Evolutionary conservation across 2,888 invertebrate genomes (phyloP).

Genomic region (Drosophila fulvimacula): DNA sequence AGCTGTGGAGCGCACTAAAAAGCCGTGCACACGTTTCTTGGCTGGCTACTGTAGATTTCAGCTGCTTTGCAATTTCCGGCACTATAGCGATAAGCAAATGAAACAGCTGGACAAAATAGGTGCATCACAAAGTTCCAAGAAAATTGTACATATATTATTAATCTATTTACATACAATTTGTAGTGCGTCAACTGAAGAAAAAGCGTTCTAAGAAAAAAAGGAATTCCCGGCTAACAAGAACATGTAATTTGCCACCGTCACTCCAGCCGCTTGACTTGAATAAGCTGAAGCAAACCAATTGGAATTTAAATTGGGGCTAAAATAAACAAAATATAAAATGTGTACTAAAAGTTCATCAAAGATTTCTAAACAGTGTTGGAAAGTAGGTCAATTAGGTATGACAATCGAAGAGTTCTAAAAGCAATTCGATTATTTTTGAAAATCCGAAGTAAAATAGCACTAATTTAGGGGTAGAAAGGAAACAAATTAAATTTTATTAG

Average conservation of each 20-base stretch:
- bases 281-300: slow-evolving; percentile 38
- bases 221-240: background rate
- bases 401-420: too few relatives aligned
- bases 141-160: background rate
- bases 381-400: background rate
- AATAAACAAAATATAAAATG: background rate
- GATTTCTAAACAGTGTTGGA: background rate
- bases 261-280: slow-evolving; percentile 33
- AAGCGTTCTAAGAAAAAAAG: slow-evolving; percentile 18
- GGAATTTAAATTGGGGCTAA: slow-evolving; percentile 48
- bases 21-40: slow-evolving; percentile 71
- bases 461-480: slow-evolving; percentile 33
- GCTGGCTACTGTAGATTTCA: slow-evolving; percentile 80
- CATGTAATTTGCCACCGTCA: slow-evolving; percentile 47
- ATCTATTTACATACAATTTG: slow-evolving; percentile 18
- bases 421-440: too few relatives aligned
- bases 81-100: slow-evolving; percentile 74
- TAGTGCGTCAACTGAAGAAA: slow-evolving; percentile 40
- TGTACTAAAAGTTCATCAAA: background rate
- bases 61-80: slow-evolving; percentile 78
- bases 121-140: slow-evolving; percentile 17
- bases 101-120: slow-evolving; percentile 70
- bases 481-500: slow-evolving; percentile 5
- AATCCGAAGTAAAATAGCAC: background rate
- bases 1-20: slow-evolving; percentile 62